phyloP scores from a whole-genome alignment of 2,113 vertebrate species.

The Petrocephalus microphthalmus region DNA sequence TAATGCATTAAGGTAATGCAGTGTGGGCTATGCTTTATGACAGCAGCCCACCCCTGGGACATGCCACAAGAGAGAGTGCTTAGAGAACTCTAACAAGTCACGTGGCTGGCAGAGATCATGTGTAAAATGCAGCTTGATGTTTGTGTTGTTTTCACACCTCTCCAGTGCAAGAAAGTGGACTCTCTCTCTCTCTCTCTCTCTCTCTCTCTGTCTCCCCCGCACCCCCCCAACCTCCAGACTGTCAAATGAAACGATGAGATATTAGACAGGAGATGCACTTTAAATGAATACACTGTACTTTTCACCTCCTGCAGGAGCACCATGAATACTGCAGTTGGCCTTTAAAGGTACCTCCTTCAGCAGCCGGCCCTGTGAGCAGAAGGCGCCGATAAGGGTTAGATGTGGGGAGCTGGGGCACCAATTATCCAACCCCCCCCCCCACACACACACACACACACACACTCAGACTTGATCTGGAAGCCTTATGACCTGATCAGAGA shows the following conservation, averaged over 20 bases:
- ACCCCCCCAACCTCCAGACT: background rate
- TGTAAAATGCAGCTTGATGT: background rate
- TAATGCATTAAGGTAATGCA: conserved; percentile 57
- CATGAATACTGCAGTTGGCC: conserved; percentile 6
- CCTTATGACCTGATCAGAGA: background rate
- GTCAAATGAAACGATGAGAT: conserved; percentile 3
- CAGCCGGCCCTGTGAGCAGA: background rate
- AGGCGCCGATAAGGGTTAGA: background rate
- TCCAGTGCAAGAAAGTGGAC: background rate
- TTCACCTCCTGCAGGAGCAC: conserved; percentile 2
- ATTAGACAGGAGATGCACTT: background rate
- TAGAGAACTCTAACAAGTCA: conserved; percentile 48
- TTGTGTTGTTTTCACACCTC: background rate
- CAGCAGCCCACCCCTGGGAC: conserved; percentile 49
- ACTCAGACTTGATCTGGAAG: conserved; percentile 2
- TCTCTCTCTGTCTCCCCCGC: background rate
- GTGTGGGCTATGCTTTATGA: conserved; percentile 44
- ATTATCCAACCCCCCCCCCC: background rate
- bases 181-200: too few relatives aligned
- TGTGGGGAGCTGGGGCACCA: background rate
- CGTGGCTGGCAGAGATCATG: conserved; percentile 11
- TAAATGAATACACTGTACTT: background rate
- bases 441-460: background rate
- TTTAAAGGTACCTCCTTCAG: background rate
- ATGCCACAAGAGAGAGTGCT: conserved; percentile 44